Conservation (phyloP, 2,113 vertebrate genomes). For the Pipra filicauda region DNA sequence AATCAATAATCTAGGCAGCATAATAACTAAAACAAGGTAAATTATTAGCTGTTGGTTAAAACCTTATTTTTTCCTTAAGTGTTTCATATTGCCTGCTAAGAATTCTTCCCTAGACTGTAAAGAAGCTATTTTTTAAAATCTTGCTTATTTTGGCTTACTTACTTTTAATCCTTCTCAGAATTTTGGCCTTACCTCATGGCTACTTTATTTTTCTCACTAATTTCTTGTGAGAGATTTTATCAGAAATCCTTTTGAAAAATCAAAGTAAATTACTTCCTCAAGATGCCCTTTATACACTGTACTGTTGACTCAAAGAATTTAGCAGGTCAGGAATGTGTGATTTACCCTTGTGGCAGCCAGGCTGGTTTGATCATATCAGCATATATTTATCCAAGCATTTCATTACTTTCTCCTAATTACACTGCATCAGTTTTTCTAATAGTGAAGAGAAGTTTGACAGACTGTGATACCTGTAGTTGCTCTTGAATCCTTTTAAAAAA, state of each 20-base stretch:
- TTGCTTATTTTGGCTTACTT: not conserved
- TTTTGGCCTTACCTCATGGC: not conserved
- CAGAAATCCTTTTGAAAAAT: constrained; percentile 28
- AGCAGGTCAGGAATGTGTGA: not conserved
- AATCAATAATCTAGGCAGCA: not conserved
- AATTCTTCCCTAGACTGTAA: not conserved
- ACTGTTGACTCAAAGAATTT: constrained; percentile 18
- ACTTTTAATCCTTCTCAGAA: not conserved
- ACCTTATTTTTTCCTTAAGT: not conserved
- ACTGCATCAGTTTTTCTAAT: not conserved
- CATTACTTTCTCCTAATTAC: not conserved
- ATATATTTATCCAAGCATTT: not conserved
- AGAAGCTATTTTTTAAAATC: not conserved
- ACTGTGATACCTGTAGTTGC: not conserved
- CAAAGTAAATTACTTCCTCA: constrained; percentile 14
- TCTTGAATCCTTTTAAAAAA: not conserved
- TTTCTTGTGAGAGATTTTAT: constrained; percentile 13
- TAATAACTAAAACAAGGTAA: not conserved
- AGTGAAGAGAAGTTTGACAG: not conserved
- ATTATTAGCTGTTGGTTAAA: not conserved
- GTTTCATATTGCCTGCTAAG: not conserved
- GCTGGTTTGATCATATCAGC: not conserved
- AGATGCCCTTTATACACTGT: not conserved
- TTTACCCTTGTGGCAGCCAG: not conserved
- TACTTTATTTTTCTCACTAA: not conserved